A percentile compares a stretch with the other conserved stretches of the same genome.
These are phyloP conservation scores for Mesochorus sp. DNA, from an alignment of 2,888 invertebrate species.

Conservation along the genomic window DNA sequence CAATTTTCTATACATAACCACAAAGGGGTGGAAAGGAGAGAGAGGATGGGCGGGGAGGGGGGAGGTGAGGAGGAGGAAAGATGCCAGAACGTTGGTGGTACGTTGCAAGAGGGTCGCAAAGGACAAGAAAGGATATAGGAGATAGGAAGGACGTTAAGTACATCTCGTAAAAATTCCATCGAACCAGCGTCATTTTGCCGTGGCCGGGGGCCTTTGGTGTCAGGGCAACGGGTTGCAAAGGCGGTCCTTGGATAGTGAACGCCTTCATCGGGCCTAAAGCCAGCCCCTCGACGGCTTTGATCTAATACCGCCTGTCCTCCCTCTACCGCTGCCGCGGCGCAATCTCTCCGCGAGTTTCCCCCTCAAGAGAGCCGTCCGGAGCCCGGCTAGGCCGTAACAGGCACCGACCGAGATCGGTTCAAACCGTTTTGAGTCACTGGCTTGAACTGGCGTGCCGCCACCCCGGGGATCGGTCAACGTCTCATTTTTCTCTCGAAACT, in stretches of 20 bases:
- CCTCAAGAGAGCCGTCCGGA: constrained; percentile 20
- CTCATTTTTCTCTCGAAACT: constrained; percentile 36
- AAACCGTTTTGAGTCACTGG: constrained; percentile 82
- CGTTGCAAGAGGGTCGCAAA: constrained; percentile 35
- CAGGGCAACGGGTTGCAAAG: constrained; percentile 67
- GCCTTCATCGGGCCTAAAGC: constrained; percentile 80
- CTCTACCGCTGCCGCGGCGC: constrained; percentile 46
- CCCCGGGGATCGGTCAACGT: constrained; percentile 56
- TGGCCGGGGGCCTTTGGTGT: constrained; percentile 79
- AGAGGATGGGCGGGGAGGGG: constrained; percentile 30
- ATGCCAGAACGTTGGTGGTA: constrained; percentile 52
- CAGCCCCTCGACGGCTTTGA: constrained; percentile 81
- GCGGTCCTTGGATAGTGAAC: constrained; percentile 70
- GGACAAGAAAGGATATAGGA: constrained; percentile 4
- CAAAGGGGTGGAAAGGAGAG: not conserved
- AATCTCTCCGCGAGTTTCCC: constrained; percentile 29
- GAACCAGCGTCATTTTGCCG: constrained; percentile 79
- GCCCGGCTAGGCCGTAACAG: constrained; percentile 70
- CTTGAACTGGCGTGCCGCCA: constrained; percentile 76
- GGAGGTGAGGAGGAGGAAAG: constrained; percentile 53
- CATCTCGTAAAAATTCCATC: constrained; percentile 81
- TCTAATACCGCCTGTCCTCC: constrained; percentile 64
- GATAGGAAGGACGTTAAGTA: constrained; percentile 77
- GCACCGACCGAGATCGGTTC: constrained; percentile 81
- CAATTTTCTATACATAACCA: constrained; percentile 13